Evolutionary conservation across 2,888 invertebrate genomes (phyloP).

Genomic region (Acholoe squamosa): DNA sequence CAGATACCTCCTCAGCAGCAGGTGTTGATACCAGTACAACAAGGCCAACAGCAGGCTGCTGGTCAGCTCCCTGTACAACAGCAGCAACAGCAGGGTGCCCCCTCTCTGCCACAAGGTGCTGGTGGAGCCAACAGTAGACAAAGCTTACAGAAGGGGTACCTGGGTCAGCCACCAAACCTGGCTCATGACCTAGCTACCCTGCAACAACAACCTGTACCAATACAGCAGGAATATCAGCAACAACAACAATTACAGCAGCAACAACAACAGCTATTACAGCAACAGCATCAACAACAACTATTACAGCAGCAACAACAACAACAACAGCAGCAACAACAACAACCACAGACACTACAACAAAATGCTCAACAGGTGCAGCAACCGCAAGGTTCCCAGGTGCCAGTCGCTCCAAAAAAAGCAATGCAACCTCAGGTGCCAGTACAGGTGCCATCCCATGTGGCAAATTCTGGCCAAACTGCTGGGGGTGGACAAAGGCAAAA

Average conservation of each 20-base stretch:
- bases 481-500: background rate
- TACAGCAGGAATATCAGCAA: background rate
- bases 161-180: background rate
- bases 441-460: slow-evolving; percentile 11
- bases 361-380: background rate
- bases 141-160: background rate
- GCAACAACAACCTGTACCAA: background rate
- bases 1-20: slow-evolving; percentile 39
- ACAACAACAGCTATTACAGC: background rate
- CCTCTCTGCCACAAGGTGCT: too few species aligned
- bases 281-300: slow-evolving; percentile 14
- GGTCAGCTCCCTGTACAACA: too few species aligned
- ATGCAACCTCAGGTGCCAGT: background rate
- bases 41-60: background rate
- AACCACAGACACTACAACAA: background rate
- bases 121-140: background rate
- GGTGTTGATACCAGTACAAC: background rate
- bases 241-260: background rate
- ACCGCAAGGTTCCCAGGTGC: background rate
- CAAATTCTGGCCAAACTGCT: background rate
- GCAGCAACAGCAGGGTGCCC: too few species aligned
- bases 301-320: background rate
- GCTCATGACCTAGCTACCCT: background rate
- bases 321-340: background rate
- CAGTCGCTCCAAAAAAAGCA: background rate